Base-by-base conservation (phyloP, 2,113 vertebrate species). In the Ceyx cyanopectus region DNA sequence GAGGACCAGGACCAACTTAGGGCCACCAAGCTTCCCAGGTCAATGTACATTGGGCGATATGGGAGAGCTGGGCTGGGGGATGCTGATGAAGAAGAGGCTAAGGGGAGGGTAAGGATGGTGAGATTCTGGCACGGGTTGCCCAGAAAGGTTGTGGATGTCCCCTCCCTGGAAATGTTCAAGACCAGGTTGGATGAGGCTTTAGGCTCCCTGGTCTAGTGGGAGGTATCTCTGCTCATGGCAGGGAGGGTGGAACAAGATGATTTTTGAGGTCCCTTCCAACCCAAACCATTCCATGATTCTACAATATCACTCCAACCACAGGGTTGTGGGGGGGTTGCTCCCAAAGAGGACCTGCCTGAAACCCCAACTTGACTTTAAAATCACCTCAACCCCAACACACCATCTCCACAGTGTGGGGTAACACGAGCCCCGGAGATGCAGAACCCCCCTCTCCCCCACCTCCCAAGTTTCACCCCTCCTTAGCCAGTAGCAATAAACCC, bases 1-100 rank as follows among this genome's bases (percentile, higher is more conserved):
- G 4, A 1, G 3, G 32, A 24, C 45, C 54, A 50, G 27, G 30
- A 46, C 7, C 10, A 7, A 0, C 0, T 1, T 7, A 23, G 23
- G 18, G 10, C 24, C 50, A 63, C 23, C 21, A 24, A 12, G 40
- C 37, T 37, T 51, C 23, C 53, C 67, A 17, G 19, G 3, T 18
- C 27, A 58, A 17, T 0, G 5, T 9, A 1, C 0, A 0, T 0
- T 40, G 85, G 45, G 58, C 51, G 43, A 8, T 23, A 17, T 0
- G 26, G 30, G 14, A 9, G 37, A 62, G 51, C 15, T 58, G 66
- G 51, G 27, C 37, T 41, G 66, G 17, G 50, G 3, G 14, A 41
- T n/a, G 63, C 20, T 74, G 89, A 30, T 29, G 63, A 77, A 70
- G 80, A 80, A 7, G 70, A 87, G 27, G 66, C 5, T 8, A 10